These are phyloP conservation scores for Balearica regulorum DNA, from an alignment of 2,797 vertebrate genomes.

Conservation along the genomic window DNA sequence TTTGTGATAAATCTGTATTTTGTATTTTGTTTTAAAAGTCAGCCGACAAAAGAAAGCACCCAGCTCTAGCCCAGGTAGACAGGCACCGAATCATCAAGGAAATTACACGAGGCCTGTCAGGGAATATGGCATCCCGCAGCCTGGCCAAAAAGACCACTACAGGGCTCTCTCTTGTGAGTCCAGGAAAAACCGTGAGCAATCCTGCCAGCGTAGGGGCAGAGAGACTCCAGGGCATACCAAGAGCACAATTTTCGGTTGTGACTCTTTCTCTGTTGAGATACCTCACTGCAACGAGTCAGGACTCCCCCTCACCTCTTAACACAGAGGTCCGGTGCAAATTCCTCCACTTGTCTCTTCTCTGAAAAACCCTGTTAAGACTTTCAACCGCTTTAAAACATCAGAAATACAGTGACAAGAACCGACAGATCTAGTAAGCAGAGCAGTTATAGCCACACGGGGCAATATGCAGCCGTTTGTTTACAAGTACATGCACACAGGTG, in stretches of 20 bases:
- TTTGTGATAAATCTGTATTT: neutral
- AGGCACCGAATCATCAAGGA: neutral
- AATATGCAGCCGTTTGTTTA: neutral
- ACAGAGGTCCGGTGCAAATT: neutral
- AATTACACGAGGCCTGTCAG: neutral
- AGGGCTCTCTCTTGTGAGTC: neutral
- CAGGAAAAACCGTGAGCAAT: neutral
- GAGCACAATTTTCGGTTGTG: neutral
- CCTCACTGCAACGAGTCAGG: neutral
- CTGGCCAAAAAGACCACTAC: neutral
- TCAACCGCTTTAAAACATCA: neutral
- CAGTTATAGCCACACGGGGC: neutral
- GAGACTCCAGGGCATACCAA: neutral
- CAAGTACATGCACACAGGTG: rapidly evolving
- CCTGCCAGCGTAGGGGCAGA: neutral
- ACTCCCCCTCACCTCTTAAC: neutral
- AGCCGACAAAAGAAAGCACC: neutral
- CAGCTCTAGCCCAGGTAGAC: neutral
- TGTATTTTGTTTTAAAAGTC: neutral
- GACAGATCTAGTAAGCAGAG: neutral
- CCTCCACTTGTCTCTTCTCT: neutral
- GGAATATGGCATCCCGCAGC: neutral
- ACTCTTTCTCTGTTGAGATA: neutral
- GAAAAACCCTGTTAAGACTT: neutral
- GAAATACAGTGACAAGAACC: neutral